Evolutionary conservation across 2,888 invertebrate species (phyloP), one percentile per base, ranked within the genome.

Genomic region (Drosophila greeni): DNA sequence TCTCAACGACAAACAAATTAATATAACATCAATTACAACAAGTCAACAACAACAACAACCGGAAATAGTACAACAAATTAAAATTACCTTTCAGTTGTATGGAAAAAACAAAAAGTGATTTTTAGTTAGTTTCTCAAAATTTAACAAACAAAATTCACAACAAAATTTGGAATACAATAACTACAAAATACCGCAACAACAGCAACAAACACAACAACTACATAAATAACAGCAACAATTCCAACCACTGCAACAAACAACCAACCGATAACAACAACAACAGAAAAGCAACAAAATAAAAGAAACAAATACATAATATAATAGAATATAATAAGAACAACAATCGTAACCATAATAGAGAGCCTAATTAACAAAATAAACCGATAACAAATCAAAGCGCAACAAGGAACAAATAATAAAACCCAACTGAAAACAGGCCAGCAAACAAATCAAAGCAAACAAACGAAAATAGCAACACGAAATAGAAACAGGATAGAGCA

Each of bases 81-180:
- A 69, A 74, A 71, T 80, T 81, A 68, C 73, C 73, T 84, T 83
- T 85, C 61, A 84, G 82, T 84, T 85, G 57, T 77, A 84, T 73
- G 73, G 76, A 81, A 84, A 55, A 85, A 85, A 77, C 40, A 69
- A 66, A 68, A 86, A 86, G 83, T 83, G 79, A 74, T 78, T 85
- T 86, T 85, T 75, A 85, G 86, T 87, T 88, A 86, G 86, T 88
- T 87, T 87, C 86, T 85, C 86, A 87, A 87, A 87, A 86, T 86
- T 86, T 86, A 86, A 86, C 87, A 86, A 87, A 86, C 86, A 86
- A 86, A 86, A 86, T 86, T 86, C 80, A 85, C 86, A 86, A 85
- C 85, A 87, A 86, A 86, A 85, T 85, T 86, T 86, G 85, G 86
- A 86, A 78, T 82, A 85, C 85, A 78, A 82, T 78, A 73, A 82